Evolutionary conservation across 2,888 invertebrate species (phyloP).

Genomic region (Scaeva pyrastri): DNA sequence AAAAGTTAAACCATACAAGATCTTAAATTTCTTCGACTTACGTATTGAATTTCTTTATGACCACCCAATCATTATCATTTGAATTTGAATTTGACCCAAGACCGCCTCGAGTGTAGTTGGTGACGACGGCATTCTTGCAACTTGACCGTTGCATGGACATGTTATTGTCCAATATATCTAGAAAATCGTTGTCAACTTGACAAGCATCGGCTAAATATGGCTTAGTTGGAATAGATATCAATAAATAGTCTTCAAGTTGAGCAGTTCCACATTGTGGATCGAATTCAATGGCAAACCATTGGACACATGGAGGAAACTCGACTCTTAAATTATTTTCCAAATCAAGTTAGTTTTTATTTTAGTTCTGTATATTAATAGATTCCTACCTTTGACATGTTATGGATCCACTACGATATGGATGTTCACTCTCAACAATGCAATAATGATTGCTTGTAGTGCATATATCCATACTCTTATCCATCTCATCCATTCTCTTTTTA

Average conservation of each 20-base stretch:
- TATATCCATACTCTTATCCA: conserved; percentile 79
- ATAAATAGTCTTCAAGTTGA: conserved; percentile 95
- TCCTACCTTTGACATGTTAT: conserved; percentile 91
- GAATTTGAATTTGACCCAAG: conserved; percentile 77
- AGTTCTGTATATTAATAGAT: background rate
- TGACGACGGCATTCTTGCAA: conserved; percentile 78
- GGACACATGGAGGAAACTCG: conserved; percentile 93
- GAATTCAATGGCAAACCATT: conserved; percentile 97
- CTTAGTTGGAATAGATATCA: conserved; percentile 88
- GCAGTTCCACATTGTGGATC: conserved; percentile 96
- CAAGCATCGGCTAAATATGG: conserved; percentile 77
- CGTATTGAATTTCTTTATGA: conserved; percentile 88
- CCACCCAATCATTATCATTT: conserved; percentile 85
- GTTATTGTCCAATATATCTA: conserved; percentile 82
- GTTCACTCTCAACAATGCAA: conserved; percentile 97
- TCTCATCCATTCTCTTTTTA: conserved; percentile 78
- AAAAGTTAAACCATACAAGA: background rate
- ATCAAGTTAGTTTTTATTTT: background rate
- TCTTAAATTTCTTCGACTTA: conserved; percentile 77
- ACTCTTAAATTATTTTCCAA: conserved; percentile 85
- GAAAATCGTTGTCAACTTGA: conserved; percentile 79
- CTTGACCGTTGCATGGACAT: conserved; percentile 77
- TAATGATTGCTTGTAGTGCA: conserved; percentile 93
- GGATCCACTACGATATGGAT: conserved; percentile 96
- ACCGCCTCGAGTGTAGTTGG: conserved; percentile 80